These are phyloP conservation scores for Zosterops hypoxanthus DNA, from an alignment of 2,113 vertebrate species.

Conservation along the genomic window DNA sequence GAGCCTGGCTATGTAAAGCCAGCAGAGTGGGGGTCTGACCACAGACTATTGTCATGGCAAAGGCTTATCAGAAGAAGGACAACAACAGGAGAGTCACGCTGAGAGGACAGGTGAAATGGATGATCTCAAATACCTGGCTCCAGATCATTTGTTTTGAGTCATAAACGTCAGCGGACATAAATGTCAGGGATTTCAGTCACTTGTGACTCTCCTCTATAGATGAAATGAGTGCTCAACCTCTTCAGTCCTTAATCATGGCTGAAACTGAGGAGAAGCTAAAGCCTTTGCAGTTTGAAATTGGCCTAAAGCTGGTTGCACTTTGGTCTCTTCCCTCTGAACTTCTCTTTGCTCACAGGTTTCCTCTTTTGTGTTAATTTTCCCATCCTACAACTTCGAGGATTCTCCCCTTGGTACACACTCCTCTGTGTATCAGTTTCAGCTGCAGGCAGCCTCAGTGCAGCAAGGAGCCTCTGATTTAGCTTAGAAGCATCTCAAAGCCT, in stretches of 20 bases:
- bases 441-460: background rate
- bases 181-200: background rate
- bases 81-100: background rate
- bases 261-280: background rate
- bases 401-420: background rate
- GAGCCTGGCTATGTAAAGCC: background rate
- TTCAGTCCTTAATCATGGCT: background rate
- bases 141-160: background rate
- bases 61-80: background rate
- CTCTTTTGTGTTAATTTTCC: background rate
- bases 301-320: background rate
- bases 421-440: background rate
- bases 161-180: background rate
- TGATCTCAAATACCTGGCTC: background rate
- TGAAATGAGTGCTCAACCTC: rapidly evolving
- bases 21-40: background rate
- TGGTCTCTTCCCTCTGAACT: background rate
- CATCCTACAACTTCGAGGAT: background rate
- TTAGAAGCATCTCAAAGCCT: background rate
- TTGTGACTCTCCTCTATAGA: background rate
- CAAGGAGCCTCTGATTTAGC: background rate
- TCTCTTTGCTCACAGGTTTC: background rate
- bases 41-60: background rate
- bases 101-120: rapidly evolving
- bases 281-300: background rate